phyloP scores from a whole-genome alignment of 1,140 invertebrate genomes.

The Magallana gigas region DNA sequence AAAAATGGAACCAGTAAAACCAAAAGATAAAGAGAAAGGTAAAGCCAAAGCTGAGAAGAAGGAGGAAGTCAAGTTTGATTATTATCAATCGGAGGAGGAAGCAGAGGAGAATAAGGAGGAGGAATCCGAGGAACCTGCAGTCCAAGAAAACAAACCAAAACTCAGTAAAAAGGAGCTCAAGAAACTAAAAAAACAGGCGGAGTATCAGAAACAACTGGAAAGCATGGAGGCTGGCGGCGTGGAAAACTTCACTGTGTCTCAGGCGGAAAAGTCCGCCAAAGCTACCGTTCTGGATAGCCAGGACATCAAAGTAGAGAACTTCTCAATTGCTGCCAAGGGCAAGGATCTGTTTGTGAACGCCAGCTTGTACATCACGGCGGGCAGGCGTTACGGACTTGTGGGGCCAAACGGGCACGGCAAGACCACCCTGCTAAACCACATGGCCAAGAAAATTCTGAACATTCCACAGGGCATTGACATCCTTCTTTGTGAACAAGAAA shows the following conservation, averaged over 20 bases:
- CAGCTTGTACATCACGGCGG: conserved; percentile 94
- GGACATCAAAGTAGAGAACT: conserved; percentile 98
- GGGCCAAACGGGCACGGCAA: conserved; percentile 99
- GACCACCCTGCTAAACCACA: conserved; percentile 97
- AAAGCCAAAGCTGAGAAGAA: not conserved
- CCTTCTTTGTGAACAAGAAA: conserved; percentile 99
- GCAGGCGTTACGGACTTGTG: conserved; percentile 97
- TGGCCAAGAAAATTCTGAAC: conserved; percentile 91
- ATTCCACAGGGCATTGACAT: conserved; percentile 99
- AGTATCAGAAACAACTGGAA: conserved; percentile 95
- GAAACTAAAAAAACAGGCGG: conserved; percentile 94
- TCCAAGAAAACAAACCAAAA: conserved; percentile 80
- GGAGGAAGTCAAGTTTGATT: conserved; percentile 44
- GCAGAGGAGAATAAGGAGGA: not conserved
- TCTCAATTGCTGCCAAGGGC: conserved; percentile 97
- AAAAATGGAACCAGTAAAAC: not conserved
- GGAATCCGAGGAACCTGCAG: conserved; percentile 56
- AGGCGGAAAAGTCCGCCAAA: conserved; percentile 90
- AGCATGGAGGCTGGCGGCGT: conserved; percentile 88
- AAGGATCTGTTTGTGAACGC: conserved; percentile 99
- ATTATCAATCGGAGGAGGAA: conserved; percentile 12
- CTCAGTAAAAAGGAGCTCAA: conserved; percentile 97
- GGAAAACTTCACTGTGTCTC: conserved; percentile 96
- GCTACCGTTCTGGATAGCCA: conserved; percentile 94
- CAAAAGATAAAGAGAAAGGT: not conserved